Evolutionary conservation across 2,113 vertebrate genomes (phyloP), one percentile per base, ranked within the genome.

Genomic region (Hippocampus abdominalis): DNA sequence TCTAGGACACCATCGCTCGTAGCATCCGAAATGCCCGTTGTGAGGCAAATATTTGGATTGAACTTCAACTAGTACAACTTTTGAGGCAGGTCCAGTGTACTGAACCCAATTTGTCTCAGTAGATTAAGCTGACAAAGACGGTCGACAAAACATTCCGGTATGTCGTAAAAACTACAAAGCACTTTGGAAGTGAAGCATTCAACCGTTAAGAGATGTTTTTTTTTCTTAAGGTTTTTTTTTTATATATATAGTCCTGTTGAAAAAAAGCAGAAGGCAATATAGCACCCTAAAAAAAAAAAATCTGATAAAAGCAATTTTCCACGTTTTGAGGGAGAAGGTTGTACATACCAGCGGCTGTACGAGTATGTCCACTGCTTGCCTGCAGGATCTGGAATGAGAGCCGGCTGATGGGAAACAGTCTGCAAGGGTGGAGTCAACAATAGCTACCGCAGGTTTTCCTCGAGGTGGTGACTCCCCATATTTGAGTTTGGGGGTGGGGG

Each of bases 311-410:
- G 57, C 15, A 36, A 18, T 60, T 60, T 60, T 7, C 11, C 9
- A 8, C 40, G 10, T 46, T 46, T 25, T 18, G 63, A 9, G 3
- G 46, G 21, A 13, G n/a, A 69, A 78, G 73, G 48, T 29, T 13
- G 76, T 68, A 84, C 89, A 64, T 84, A 87, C 86, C 85, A 65
- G 61, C 29, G 21, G 69, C 72, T 57, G 56, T 27, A 16, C 15
- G 46, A 49, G 46, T 49, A 68, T 3, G 15, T 76, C 70, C 60
- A 51, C 54, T 8, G 20, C 16, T 63, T 15, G 13, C 68, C 21
- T n/a, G 18, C 11, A 63, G 11, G 69, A 68, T 72, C 65, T 76
- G 74, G 25, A 84, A 65, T 48, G 76, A 81, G 67, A 68, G 39
- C 15, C 6, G 21, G 62, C 75, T 79, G 76, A 84, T 78, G 78